Percentiles rank a stretch among this genome's conserved stretches.
Evolutionary conservation across 1,140 invertebrate species (phyloP).

Genomic region (Arctopsyche grandis): DNA sequence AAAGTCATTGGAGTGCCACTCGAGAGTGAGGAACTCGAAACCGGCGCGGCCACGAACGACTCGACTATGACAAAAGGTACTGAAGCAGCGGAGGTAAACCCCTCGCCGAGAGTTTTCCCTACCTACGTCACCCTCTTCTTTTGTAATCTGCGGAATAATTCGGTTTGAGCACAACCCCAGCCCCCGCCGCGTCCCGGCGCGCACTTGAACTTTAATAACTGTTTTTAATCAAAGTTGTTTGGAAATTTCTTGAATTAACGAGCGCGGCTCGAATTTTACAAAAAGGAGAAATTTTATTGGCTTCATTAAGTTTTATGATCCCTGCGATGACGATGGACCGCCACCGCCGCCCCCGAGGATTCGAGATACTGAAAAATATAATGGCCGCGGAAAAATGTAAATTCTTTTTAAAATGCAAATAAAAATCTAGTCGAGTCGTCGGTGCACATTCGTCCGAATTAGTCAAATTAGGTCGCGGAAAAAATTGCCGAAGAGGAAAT

Average conservation of each 20-base stretch:
- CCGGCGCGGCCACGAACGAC: too few species aligned
- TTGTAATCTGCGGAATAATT: slow-evolving; percentile 40
- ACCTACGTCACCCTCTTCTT: slow-evolving; percentile 23
- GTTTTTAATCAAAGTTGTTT: slow-evolving; percentile 46
- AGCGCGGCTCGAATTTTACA: slow-evolving; percentile 8
- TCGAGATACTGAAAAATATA: background rate
- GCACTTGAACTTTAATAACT: slow-evolving; percentile 44
- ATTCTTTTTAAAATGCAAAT: slow-evolving; percentile 5
- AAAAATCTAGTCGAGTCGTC: background rate
- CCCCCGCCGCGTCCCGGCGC: background rate
- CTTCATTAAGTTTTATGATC: slow-evolving; percentile 34
- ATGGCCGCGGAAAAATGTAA: background rate
- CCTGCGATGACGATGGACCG: background rate
- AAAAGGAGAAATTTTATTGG: slow-evolving; percentile 39
- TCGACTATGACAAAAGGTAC: too few species aligned
- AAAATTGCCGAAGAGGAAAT: slow-evolving; percentile 17
- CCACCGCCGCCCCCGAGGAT: background rate
- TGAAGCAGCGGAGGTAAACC: background rate
- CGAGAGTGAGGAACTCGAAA: too few species aligned
- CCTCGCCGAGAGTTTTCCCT: slow-evolving; percentile 15
- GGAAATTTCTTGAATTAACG: slow-evolving; percentile 43
- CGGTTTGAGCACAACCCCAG: background rate
- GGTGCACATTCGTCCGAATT: background rate
- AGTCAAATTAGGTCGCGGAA: slow-evolving; percentile 24
- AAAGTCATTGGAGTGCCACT: too few species aligned